phyloP scores from a whole-genome alignment of 2,797 vertebrate species.

The Malacoraja senta region DNA sequence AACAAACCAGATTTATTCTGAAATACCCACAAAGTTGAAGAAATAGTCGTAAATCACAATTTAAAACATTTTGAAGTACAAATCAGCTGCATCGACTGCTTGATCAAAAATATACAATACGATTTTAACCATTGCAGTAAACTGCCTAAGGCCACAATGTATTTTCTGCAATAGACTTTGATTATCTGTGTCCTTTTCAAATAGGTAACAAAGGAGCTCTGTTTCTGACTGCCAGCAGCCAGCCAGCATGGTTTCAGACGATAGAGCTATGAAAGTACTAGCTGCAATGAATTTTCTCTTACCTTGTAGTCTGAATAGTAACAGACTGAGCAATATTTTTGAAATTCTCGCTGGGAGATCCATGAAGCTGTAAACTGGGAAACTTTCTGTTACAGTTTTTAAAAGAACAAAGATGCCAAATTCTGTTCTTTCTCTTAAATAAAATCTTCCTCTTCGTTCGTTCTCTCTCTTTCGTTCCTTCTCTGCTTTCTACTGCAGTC shows the following conservation, averaged over 20 bases:
- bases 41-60: neutral
- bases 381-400: neutral
- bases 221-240: neutral
- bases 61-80: neutral
- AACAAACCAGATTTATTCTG: neutral
- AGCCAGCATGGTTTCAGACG: constrained; percentile 22
- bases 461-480: neutral
- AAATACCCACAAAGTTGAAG: neutral
- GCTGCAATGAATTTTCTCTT: constrained; percentile 18
- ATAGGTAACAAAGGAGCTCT: constrained; percentile 35
- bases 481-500: constrained; percentile 17
- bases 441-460: neutral
- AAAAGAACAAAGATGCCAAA: constrained; percentile 7
- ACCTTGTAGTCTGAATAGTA: constrained; percentile 35
- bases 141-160: neutral
- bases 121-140: neutral
- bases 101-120: neutral
- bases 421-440: neutral
- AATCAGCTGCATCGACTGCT: neutral
- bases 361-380: neutral
- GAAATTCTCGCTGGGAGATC: neutral
- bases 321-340: neutral
- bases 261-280: constrained; percentile 10
- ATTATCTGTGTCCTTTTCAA: constrained; percentile 35
- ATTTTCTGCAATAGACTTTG: neutral